Conservation (phyloP, 92 coral and sea anemone species). For the Palythoa grandiflora region DNA sequence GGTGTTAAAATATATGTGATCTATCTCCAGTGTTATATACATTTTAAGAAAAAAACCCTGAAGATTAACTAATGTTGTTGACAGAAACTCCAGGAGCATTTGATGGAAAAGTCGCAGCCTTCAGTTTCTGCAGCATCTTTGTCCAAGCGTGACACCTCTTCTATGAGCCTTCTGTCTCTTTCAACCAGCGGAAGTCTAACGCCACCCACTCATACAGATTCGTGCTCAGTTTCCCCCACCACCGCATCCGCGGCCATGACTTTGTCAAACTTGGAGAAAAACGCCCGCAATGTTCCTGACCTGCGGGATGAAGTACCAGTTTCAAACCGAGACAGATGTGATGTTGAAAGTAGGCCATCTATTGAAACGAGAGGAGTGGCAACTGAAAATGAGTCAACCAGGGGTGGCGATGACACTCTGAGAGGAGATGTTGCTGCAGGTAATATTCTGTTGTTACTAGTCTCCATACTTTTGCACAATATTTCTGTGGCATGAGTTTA, state of each 20-base stretch:
- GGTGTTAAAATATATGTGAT: no score
- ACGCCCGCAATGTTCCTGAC: slow-evolving; percentile 30
- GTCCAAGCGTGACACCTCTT: background rate
- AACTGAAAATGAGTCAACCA: slow-evolving; percentile 39
- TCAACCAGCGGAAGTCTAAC: slow-evolving; percentile 33
- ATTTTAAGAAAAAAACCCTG: no score
- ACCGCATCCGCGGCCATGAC: slow-evolving; percentile 95
- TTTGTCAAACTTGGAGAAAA: slow-evolving; percentile 76
- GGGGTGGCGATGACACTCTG: slow-evolving; percentile 28
- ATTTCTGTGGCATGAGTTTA: no score
- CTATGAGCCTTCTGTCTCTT: slow-evolving; percentile 33
- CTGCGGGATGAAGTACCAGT: slow-evolving; percentile 13
- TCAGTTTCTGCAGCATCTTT: background rate
- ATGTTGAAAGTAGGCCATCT: slow-evolving; percentile 1
- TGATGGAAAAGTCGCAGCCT: slow-evolving; percentile 21
- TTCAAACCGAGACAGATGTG: slow-evolving; percentile 4
- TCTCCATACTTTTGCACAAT: background rate
- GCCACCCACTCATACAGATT: slow-evolving; percentile 28
- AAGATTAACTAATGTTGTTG: background rate
- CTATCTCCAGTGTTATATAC: no score
- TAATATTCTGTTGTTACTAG: background rate
- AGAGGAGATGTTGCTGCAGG: slow-evolving; percentile 60
- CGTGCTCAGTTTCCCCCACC: slow-evolving; percentile 77
- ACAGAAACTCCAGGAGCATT: slow-evolving; percentile 33
- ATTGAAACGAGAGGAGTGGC: slow-evolving; percentile 42